These are phyloP conservation scores for Electrophaes corylata DNA, from an alignment of 2,888 invertebrate genomes.

Conservation along the genomic window DNA sequence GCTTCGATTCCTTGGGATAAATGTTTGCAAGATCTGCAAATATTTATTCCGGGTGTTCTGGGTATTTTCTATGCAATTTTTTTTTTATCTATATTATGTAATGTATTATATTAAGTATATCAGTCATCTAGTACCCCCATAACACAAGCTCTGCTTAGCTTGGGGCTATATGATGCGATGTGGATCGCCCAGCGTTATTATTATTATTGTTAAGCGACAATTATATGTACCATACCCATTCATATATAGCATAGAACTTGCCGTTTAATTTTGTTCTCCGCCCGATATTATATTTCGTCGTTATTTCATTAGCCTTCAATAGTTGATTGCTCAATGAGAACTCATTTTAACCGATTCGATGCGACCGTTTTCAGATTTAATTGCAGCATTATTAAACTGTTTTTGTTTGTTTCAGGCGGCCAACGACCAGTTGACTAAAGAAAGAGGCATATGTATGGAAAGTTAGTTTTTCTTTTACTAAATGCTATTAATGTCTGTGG, in stretches of 20 bases:
- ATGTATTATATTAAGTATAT: too few relatives aligned
- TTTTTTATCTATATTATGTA: too few relatives aligned
- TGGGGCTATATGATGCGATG: too few relatives aligned
- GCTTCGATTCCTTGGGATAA: too few relatives aligned
- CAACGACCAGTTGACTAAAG: constrained; percentile 51
- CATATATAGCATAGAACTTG: neutral
- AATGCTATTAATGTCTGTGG: neutral
- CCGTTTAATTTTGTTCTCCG: constrained; percentile 4
- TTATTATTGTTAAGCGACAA: too few relatives aligned
- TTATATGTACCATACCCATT: too few relatives aligned
- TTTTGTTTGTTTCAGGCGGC: constrained; percentile 53
- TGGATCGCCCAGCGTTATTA: too few relatives aligned
- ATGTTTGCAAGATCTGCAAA: too few relatives aligned
- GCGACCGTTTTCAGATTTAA: constrained; percentile 28
- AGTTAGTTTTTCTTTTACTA: constrained; percentile 44
- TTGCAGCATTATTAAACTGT: constrained; percentile 23
- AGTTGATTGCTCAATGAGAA: constrained; percentile 23
- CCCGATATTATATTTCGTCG: constrained; percentile 3
- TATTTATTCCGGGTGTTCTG: too few relatives aligned
- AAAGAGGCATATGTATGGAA: constrained; percentile 58
- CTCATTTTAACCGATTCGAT: constrained; percentile 31
- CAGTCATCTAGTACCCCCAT: too few relatives aligned
- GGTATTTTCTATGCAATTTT: too few relatives aligned
- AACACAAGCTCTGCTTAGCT: too few relatives aligned
- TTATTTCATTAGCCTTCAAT: constrained; percentile 18